Conservation (phyloP, 2,797 vertebrate genomes). For the Mormyrus proboscirostris region DNA sequence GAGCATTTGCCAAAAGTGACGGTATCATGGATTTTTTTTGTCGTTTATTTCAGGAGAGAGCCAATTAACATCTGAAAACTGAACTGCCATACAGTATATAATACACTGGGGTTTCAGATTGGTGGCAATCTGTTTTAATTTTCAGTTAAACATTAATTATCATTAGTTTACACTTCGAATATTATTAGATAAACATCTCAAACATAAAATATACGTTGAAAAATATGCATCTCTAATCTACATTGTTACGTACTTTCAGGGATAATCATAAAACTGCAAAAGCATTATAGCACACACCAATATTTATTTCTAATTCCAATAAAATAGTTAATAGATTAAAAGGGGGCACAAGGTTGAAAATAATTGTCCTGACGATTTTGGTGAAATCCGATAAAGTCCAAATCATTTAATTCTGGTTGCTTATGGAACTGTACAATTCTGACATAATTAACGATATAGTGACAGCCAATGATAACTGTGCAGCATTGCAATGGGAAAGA, state of each 20-base stretch:
- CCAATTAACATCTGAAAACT: not conserved
- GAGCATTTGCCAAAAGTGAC: not conserved
- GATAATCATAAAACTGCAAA: not conserved
- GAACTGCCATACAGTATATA: not conserved
- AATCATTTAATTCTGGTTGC: conserved; percentile 26
- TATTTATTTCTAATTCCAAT: not conserved
- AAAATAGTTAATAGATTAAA: not conserved
- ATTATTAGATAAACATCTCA: not conserved
- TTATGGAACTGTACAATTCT: conserved; percentile 39
- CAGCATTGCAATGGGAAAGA: conserved; percentile 43
- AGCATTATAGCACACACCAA: not conserved
- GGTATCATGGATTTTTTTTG: not conserved
- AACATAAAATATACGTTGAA: not conserved
- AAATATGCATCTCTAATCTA: not conserved
- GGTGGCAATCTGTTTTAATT: not conserved
- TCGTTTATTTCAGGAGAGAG: not conserved
- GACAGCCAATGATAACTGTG: conserved; percentile 39
- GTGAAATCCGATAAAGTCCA: not conserved
- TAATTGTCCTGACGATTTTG: not conserved
- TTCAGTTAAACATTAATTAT: not conserved
- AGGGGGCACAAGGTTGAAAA: not conserved
- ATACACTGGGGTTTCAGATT: not conserved
- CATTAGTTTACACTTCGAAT: not conserved
- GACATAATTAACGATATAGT: conserved; percentile 42
- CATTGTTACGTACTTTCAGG: not conserved